Evolutionary conservation across 1,140 invertebrate species (phyloP).

Genomic region (Drosophila paulistorum): DNA sequence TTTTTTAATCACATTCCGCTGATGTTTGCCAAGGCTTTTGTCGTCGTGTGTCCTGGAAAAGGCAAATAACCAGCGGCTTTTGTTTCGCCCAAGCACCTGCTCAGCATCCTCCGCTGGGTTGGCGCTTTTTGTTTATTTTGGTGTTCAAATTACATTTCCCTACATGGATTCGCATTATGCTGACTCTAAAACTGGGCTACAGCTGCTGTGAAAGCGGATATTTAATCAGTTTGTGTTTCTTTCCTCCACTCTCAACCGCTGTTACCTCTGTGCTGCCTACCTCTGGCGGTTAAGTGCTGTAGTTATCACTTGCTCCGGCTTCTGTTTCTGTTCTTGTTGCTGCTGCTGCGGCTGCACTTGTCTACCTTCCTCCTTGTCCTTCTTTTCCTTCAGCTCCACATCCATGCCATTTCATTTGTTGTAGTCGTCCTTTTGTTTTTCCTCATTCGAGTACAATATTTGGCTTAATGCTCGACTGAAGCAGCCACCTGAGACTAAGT

Average conservation of each 20-base stretch:
- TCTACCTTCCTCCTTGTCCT: background rate
- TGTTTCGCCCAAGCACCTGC: conserved; percentile 65
- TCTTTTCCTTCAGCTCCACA: background rate
- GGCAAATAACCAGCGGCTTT: conserved; percentile 60
- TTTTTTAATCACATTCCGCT: conserved; percentile 64
- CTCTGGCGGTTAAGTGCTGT: conserved; percentile 37
- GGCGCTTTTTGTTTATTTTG: conserved; percentile 62
- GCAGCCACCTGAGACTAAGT: conserved; percentile 35
- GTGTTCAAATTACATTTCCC: conserved; percentile 76
- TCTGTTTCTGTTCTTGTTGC: background rate
- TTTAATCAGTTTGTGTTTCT: conserved; percentile 69
- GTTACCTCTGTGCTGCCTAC: background rate
- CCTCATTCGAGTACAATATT: conserved; percentile 54
- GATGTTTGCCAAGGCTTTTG: conserved; percentile 51
- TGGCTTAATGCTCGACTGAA: conserved; percentile 32
- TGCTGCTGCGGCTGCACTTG: conserved; percentile 35
- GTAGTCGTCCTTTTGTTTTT: conserved; percentile 23
- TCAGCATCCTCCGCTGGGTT: conserved; percentile 43
- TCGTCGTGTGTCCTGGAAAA: conserved; percentile 21
- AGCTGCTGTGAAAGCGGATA: conserved; percentile 53
- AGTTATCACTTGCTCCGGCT: background rate
- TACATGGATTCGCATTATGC: conserved; percentile 64
- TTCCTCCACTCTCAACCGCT: conserved; percentile 7
- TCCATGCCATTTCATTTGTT: background rate
- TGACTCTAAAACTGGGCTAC: conserved; percentile 46